Percentiles rank a stretch among this genome's conserved stretches.
phyloP scores from a whole-genome alignment of 2,888 invertebrate species.

The Pseudococcus viburni region DNA sequence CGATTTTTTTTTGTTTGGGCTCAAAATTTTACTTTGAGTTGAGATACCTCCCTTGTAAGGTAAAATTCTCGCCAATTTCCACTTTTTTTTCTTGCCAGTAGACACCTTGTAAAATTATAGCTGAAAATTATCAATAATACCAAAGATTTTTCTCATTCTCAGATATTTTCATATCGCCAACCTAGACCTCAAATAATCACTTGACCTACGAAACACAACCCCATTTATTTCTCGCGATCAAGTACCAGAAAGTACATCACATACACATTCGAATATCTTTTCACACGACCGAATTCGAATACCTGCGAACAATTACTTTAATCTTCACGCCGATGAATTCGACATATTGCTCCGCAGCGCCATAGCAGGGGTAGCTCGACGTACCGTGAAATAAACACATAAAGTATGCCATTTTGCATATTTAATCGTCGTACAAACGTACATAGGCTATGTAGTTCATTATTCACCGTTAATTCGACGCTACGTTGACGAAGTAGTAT shows the following conservation, averaged over 20 bases:
- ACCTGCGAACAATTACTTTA: not conserved
- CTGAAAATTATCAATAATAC: too few relatives aligned
- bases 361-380: not conserved
- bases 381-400: not conserved
- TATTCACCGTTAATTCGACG: not conserved
- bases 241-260: not conserved
- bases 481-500: not conserved
- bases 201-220: too few relatives aligned
- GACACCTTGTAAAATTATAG: too few relatives aligned
- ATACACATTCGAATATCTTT: not conserved
- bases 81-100: too few relatives aligned
- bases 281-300: not conserved
- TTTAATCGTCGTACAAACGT: not conserved
- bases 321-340: not conserved
- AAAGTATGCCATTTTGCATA: constrained; percentile 15
- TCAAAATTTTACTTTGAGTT: too few relatives aligned
- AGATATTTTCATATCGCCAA: too few relatives aligned
- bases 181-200: too few relatives aligned
- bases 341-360: not conserved
- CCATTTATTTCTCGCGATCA: too few relatives aligned
- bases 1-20: too few relatives aligned
- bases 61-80: too few relatives aligned
- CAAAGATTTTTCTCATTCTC: too few relatives aligned
- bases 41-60: too few relatives aligned
- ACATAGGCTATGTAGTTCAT: not conserved